Evolutionary conservation across 2,888 invertebrate genomes (phyloP).

Genomic region (Rotaria macrura): DNA sequence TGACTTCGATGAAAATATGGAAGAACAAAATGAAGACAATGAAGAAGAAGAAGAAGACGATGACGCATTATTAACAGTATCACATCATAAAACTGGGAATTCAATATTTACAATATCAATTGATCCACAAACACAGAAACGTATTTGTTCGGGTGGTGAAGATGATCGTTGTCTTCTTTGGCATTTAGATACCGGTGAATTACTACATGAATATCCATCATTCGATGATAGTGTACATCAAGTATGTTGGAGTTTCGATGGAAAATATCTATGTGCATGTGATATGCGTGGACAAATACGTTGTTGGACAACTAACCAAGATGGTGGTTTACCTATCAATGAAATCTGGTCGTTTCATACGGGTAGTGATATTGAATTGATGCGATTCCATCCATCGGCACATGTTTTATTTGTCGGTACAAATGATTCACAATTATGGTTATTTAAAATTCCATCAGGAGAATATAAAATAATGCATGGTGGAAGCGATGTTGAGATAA

Average conservation of each 20-base stretch:
- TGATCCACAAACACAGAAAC: neutral
- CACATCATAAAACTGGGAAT: neutral
- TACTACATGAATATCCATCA: neutral
- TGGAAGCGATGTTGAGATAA: neutral
- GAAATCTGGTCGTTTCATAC: slow-evolving; percentile 1
- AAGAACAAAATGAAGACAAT: neutral
- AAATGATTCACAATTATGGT: slow-evolving; percentile 18
- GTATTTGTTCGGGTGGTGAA: neutral
- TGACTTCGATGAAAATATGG: neutral
- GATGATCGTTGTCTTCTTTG: neutral
- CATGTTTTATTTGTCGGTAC: neutral
- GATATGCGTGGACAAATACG: neutral
- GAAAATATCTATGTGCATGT: neutral
- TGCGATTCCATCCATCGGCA: slow-evolving; percentile 2
- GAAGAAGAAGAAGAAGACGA: neutral
- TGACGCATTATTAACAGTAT: neutral
- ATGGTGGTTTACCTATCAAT: neutral
- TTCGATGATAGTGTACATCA: neutral
- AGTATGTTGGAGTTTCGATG: neutral
- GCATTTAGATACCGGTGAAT: neutral
- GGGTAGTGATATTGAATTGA: neutral
- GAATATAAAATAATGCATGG: slow-evolving; percentile 16
- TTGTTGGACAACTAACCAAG: neutral
- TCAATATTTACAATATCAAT: neutral
- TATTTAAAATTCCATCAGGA: slow-evolving; percentile 15